A percentile compares a stretch with the other conserved stretches of the same genome.
phyloP scores from a whole-genome alignment of 2,797 vertebrate species.

The Myotis daubentonii region DNA sequence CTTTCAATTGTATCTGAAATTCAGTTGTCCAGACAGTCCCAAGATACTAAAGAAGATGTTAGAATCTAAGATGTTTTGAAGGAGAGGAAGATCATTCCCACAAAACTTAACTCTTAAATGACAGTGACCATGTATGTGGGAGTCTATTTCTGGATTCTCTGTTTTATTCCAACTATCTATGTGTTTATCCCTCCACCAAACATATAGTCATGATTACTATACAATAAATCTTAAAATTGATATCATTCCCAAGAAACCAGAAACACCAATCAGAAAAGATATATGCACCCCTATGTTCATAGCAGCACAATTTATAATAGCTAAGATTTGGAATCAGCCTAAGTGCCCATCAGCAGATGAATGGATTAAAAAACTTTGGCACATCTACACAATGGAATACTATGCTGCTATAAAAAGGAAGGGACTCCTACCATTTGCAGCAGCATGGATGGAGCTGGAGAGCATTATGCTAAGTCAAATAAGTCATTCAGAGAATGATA shows the following conservation, averaged over 20 bases:
- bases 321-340: too few species aligned
- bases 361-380: too few species aligned
- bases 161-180: neutral
- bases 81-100: neutral
- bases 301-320: too few species aligned
- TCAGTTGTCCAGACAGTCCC: neutral
- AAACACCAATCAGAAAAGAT: too few species aligned
- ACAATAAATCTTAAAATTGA: neutral
- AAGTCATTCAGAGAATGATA: too few species aligned
- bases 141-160: neutral
- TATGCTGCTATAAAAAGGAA: too few species aligned
- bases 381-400: too few species aligned
- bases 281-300: too few species aligned
- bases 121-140: neutral
- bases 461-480: too few species aligned
- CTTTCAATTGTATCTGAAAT: conserved; percentile 43
- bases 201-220: neutral
- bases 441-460: too few species aligned
- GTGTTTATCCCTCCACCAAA: neutral
- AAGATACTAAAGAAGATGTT: neutral
- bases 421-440: too few species aligned
- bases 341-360: too few species aligned
- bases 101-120: neutral
- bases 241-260: neutral
- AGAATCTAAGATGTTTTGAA: neutral